Evolutionary conservation across 2,113 vertebrate species (phyloP).

Genomic region (Alaudala cheleensis): DNA sequence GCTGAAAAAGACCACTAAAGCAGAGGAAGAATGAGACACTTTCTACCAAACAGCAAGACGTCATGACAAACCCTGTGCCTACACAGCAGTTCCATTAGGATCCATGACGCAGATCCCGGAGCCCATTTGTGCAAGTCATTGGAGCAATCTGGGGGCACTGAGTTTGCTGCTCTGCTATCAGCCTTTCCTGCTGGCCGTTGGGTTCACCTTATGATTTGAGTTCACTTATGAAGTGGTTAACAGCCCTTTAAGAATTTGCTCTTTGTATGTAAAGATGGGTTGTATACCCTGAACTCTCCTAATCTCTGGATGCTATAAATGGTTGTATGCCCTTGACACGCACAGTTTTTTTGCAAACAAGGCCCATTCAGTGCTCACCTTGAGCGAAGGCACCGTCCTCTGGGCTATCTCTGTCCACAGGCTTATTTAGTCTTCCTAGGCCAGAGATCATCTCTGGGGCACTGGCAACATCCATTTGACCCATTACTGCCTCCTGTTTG

Average conservation of each 20-base stretch:
- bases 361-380: background rate
- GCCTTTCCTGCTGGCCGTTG: background rate
- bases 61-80: background rate
- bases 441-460: background rate
- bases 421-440: background rate
- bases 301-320: conserved; percentile 20
- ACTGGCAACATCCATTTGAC: background rate
- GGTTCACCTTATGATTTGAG: background rate
- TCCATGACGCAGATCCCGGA: background rate
- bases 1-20: background rate
- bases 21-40: background rate
- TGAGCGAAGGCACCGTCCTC: background rate
- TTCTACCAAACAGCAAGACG: background rate
- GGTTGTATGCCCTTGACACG: background rate
- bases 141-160: background rate
- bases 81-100: background rate
- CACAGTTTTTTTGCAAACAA: background rate
- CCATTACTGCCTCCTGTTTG: background rate
- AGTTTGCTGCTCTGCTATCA: conserved; percentile 34
- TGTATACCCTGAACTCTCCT: background rate
- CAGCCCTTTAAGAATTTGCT: conserved; percentile 11
- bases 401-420: background rate
- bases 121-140: background rate
- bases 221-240: background rate
- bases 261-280: conserved; percentile 6